Evolutionary conservation across 2,113 vertebrate genomes (phyloP).

Genomic region (rabbit (Oryctolagus cuniculus)): mOryCun1.1 NC_091438.1:161598501-161599000

Average conservation of each 20-base stretch:
- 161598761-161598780: background rate
- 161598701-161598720: background rate
- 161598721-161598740: background rate
- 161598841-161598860: no score
- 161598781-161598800: background rate
- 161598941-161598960: background rate
- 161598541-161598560: no score
- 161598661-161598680: background rate
- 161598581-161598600: no score
- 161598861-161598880: background rate
- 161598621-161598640: no score
- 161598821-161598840: background rate
- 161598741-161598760: background rate
- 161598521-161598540: no score
- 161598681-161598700: background rate
- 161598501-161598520: no score
- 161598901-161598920: background rate
- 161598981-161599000: background rate
- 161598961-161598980: no score
- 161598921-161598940: background rate
- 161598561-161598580: no score
- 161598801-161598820: fast-evolving
- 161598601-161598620: no score
- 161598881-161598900: background rate
- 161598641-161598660: no score